A percentile compares a stretch with the other conserved stretches of the same genome.
phyloP scores from a whole-genome alignment of 1,140 invertebrate species.

The Anastatus disparis region DNA sequence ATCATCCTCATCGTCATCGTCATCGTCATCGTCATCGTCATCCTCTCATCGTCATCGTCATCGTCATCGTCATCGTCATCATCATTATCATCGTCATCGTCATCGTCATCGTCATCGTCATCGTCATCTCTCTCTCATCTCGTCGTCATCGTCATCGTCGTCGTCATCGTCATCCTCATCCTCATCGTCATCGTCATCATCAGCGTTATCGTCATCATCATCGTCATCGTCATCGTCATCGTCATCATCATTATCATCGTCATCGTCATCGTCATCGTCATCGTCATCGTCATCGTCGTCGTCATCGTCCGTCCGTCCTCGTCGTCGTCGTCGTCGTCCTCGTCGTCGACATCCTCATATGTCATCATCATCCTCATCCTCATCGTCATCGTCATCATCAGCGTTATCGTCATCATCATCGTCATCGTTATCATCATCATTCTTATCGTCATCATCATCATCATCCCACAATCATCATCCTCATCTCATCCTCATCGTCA shows the following conservation, averaged over 20 bases:
- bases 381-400: background rate
- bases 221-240: background rate
- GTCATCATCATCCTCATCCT: background rate
- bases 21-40: background rate
- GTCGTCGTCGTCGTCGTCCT: background rate
- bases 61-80: background rate
- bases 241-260: background rate
- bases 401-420: background rate
- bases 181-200: background rate
- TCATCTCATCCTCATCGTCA: background rate
- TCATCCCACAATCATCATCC: background rate
- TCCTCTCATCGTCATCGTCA: background rate
- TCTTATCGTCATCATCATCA: conserved; percentile 2
- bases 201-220: background rate
- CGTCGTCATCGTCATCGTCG: background rate
- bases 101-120: background rate
- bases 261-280: background rate
- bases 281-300: background rate
- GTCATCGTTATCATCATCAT: no score
- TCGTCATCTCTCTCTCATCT: background rate
- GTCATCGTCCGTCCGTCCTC: background rate
- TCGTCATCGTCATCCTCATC: background rate
- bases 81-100: background rate
- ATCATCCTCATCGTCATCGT: background rate
- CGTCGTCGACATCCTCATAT: background rate